Conservation (phyloP, 2,113 vertebrate genomes). For the Meles meles region DNA sequence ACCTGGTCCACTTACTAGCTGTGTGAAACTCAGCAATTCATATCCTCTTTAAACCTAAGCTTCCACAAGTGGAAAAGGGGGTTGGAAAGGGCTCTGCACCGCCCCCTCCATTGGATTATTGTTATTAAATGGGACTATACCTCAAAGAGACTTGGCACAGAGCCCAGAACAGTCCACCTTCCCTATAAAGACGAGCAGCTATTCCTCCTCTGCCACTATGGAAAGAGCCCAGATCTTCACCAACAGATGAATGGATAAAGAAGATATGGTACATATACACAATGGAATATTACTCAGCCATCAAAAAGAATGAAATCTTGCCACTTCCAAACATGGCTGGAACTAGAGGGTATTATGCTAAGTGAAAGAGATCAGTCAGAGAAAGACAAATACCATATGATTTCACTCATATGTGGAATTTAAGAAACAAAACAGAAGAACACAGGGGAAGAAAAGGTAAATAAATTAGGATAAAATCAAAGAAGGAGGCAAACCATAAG, state of each 20-base stretch:
- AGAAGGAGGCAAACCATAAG: not conserved
- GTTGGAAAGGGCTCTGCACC: not conserved
- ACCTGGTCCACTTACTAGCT: not conserved
- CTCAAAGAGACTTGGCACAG: not conserved
- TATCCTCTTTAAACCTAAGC: not conserved
- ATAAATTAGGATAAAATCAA: not conserved
- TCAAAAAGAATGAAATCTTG: too few species aligned
- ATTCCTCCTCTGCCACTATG: not conserved
- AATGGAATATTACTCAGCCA: too few species aligned
- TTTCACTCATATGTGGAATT: not conserved
- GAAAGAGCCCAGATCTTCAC: too few species aligned
- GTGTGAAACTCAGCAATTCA: fast-evolving
- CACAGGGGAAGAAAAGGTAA: not conserved
- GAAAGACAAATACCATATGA: too few species aligned
- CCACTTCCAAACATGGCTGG: too few species aligned
- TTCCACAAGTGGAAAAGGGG: not conserved
- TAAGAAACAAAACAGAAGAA: not conserved
- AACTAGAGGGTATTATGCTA: too few species aligned
- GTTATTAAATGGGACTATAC: not conserved
- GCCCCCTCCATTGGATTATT: too few species aligned
- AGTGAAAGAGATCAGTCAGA: too few species aligned
- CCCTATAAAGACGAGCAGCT: not conserved
- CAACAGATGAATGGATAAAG: too few species aligned
- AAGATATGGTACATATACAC: too few species aligned
- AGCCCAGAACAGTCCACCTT: too few species aligned